Percentiles rank a stretch among this genome's conserved stretches.
Evolutionary conservation across 2,797 vertebrate species (phyloP).

Genomic region (Syngnathus rostellatus): DNA sequence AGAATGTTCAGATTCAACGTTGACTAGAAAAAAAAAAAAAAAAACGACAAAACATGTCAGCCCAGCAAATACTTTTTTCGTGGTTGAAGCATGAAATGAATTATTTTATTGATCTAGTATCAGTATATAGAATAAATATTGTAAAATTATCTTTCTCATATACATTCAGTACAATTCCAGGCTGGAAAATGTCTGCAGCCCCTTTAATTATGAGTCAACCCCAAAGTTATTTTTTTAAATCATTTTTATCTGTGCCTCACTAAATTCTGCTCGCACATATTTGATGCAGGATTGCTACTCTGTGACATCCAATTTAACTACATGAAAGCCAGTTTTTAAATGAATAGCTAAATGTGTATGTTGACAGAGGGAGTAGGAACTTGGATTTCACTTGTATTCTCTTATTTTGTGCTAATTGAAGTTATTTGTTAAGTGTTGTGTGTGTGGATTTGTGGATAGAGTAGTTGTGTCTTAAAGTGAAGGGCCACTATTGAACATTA

Average conservation of each 20-base stretch:
- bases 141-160: not conserved
- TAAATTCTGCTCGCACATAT: not conserved
- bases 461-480: too few relatives aligned
- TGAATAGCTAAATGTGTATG: slow-evolving; percentile 5
- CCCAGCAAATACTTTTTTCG: not conserved
- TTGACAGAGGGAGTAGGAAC: slow-evolving; percentile 14
- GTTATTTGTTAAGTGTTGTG: not conserved
- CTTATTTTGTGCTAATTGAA: not conserved
- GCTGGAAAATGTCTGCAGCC: not conserved
- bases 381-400: slow-evolving; percentile 13
- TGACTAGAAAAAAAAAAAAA: slow-evolving; percentile 71
- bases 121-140: not conserved
- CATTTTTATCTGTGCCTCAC: not conserved
- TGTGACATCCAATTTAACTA: slow-evolving; percentile 1
- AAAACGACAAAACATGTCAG: slow-evolving; percentile 22
- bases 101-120: not conserved
- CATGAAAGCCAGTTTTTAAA: not conserved
- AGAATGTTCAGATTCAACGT: slow-evolving; percentile 52
- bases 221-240: not conserved
- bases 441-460: not conserved
- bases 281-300: slow-evolving; percentile 6
- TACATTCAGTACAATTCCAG: not conserved
- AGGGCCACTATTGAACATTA: not conserved
- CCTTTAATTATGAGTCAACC: not conserved
- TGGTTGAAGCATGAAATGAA: not conserved